Conservation (phyloP, 2,888 invertebrate species). For the Pimpla rufipes region DNA sequence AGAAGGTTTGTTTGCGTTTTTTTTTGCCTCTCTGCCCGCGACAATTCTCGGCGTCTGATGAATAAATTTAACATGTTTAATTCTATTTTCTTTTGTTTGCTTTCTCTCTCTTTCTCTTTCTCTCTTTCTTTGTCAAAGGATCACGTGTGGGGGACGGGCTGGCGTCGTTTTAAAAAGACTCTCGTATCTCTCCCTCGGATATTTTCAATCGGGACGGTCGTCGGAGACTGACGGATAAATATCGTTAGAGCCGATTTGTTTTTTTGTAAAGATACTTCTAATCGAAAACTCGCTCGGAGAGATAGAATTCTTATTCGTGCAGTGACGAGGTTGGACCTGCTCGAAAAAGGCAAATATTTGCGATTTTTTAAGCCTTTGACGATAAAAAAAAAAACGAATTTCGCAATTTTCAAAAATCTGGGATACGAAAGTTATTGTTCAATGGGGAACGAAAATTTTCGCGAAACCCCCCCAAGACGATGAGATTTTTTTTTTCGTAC, state of each 20-base stretch:
- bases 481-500: too few species aligned
- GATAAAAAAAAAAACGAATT: too few species aligned
- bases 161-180: constrained; percentile 50
- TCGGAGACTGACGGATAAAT: constrained; percentile 54
- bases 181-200: constrained; percentile 40
- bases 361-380: too few species aligned
- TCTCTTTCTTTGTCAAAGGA: constrained; percentile 10
- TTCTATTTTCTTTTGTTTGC: constrained; percentile 23
- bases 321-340: too few species aligned
- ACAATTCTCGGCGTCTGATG: constrained; percentile 14
- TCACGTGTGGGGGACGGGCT: constrained; percentile 25
- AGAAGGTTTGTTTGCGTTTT: constrained; percentile 21
- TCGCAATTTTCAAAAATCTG: too few species aligned
- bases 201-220: constrained; percentile 58
- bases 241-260: constrained; percentile 65
- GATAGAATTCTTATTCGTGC: constrained; percentile 58
- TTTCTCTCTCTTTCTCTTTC: neutral
- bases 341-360: too few species aligned
- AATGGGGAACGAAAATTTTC: too few species aligned
- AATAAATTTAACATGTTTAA: constrained; percentile 18
- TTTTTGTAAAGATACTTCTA: constrained; percentile 58
- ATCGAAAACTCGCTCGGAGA: constrained; percentile 57
- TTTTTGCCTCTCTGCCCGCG: constrained; percentile 9
- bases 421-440: too few species aligned
- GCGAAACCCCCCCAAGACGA: too few species aligned